These are phyloP conservation scores for Lepidothrix coronata DNA, from an alignment of 2,113 vertebrate genomes.

Conservation along the genomic window DNA sequence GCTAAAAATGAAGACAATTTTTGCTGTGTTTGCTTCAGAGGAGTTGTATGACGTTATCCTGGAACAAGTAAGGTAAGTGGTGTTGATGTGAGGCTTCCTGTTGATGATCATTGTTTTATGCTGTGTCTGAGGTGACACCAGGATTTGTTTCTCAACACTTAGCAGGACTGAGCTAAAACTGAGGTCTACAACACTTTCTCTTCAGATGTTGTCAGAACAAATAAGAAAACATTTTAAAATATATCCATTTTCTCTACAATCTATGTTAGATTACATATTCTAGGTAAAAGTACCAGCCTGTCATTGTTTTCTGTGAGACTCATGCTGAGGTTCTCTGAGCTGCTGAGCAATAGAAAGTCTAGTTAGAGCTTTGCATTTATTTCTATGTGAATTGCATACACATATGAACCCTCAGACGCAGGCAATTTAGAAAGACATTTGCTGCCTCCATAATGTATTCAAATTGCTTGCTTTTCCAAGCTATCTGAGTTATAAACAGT, in stretches of 20 bases:
- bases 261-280: not conserved
- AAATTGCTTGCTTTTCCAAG: not conserved
- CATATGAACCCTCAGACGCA: not conserved
- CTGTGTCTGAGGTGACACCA: not conserved
- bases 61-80: not conserved
- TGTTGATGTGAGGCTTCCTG: not conserved
- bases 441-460: not conserved
- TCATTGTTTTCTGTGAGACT: not conserved
- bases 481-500: not conserved
- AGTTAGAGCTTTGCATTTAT: not conserved
- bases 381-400: not conserved
- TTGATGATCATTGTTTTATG: fast-evolving
- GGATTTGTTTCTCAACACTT: not conserved
- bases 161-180: not conserved
- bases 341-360: not conserved
- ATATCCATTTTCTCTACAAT: not conserved
- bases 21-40: not conserved
- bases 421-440: not conserved
- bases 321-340: not conserved
- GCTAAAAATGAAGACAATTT: not conserved
- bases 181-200: not conserved
- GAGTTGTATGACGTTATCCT: not conserved
- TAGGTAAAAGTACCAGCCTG: not conserved
- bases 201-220: not conserved
- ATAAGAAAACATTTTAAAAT: not conserved